Evolutionary conservation across 2,888 invertebrate genomes (phyloP), one percentile per base, ranked within the genome.

Genomic region (Plemyria rubiginata): DNA sequence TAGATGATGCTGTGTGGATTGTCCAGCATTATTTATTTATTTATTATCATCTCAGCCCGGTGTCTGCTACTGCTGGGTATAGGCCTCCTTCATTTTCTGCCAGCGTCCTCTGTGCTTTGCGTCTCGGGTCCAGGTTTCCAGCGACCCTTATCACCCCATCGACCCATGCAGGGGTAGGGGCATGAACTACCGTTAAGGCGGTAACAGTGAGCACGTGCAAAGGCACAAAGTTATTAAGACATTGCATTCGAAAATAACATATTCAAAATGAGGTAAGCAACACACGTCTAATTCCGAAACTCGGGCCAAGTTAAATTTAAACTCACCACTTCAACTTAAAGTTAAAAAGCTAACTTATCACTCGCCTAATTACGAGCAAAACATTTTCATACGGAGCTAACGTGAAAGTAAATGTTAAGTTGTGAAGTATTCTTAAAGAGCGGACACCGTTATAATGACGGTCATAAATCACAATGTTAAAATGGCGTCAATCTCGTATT

Each of bases 351-450:
- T 72, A 80, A 85, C 81, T 84, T 82, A 77, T 69, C 71, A 70
- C 75, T 70, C 66, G 58, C 62, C 67, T 87, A 88, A 88, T 88
- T 87, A 79, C 80, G 84, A 82, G 36, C 4, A 15, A 86, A 64
- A 86, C 83, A 84, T 79, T 54, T 82, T 80, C 85, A 82, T 84
- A 82, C 65, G 66, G 9, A 59, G 36, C 32, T 50, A 50, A 50
- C 50, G 59, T 45, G 50, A 51, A 60, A 67, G 70, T 67, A 64
- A 62, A 51, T 40, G 66, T 43, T 52, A 51, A 62, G 53, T 57
- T 58, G 28, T 62, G 58, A 62, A 54, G 59, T 63, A 22, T 56
- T 15, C 52, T 8, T 15, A 41, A 54, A 60, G 4, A 16, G 38
- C 48, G 15, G 15, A 11, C 9, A 11, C 54, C 55, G 55, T 13